phyloP scores from a whole-genome alignment of 2,797 vertebrate genomes.

The Aeoliscus strigatus region DNA sequence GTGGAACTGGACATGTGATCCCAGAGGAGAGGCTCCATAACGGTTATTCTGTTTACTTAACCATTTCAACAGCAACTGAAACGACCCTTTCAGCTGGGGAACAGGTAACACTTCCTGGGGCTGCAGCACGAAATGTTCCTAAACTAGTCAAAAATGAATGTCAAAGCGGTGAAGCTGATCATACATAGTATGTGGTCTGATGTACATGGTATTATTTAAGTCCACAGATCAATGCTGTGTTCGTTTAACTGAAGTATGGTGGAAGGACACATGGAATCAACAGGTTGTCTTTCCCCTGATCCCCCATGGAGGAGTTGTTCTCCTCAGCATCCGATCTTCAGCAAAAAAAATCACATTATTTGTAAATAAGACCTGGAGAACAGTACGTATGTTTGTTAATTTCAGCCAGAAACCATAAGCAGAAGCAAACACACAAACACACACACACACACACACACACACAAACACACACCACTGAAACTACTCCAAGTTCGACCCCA shows the following conservation, averaged over 20 bases:
- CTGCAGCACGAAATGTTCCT: no score
- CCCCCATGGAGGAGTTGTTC: no score
- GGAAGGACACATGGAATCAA: constrained; percentile 42
- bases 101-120: no score
- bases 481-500: background rate
- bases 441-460: no score
- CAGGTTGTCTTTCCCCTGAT: constrained; percentile 61
- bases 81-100: no score
- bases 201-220: background rate
- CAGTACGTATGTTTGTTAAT: constrained; percentile 17
- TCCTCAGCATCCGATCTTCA: constrained; percentile 8
- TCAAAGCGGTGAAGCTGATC: no score
- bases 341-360: background rate
- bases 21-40: background rate
- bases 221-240: constrained; percentile 3
- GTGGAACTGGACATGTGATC: background rate
- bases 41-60: background rate
- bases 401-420: constrained; percentile 32
- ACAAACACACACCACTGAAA: constrained; percentile 2
- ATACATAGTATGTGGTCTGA: no score
- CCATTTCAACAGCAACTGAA: background rate
- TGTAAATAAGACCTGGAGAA: constrained; percentile 6
- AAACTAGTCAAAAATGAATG: no score
- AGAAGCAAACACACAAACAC: no score
- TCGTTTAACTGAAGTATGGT: constrained; percentile 6